A percentile compares a stretch with the other conserved stretches of the same genome.
These are phyloP conservation scores for Punctoribates punctum DNA, from an alignment of 2,888 invertebrate genomes.

Conservation along the genomic window DNA sequence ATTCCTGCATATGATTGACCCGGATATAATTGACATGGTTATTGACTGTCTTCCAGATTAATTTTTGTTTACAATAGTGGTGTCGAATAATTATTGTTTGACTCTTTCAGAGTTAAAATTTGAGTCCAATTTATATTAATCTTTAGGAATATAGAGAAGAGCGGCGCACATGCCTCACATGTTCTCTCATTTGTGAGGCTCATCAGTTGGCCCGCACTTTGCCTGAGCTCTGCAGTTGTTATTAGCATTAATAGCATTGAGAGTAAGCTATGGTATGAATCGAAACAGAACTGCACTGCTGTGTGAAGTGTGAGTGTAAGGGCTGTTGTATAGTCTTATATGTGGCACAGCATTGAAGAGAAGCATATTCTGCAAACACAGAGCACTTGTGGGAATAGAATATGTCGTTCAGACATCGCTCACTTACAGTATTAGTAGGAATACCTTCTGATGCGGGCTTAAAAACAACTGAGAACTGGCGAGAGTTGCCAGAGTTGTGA, in stretches of 20 bases:
- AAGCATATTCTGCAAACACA: conserved; percentile 27
- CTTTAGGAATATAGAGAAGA: neutral
- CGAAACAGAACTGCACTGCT: neutral
- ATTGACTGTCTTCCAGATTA: too few species aligned
- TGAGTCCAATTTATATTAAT: neutral
- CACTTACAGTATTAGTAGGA: conserved; percentile 34
- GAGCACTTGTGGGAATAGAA: conserved; percentile 37
- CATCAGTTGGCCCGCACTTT: conserved; percentile 30
- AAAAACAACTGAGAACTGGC: conserved; percentile 12
- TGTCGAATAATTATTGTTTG: neutral
- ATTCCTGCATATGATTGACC: too few species aligned
- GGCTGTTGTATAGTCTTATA: conserved; percentile 7
- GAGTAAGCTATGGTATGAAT: neutral
- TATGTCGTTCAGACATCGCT: neutral
- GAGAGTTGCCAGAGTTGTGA: neutral
- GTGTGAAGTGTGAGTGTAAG: neutral
- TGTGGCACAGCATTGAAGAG: neutral
- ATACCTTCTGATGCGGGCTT: conserved; percentile 33
- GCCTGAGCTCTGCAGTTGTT: neutral
- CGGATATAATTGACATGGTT: too few species aligned
- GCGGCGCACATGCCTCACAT: conserved; percentile 20
- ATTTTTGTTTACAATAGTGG: too few species aligned
- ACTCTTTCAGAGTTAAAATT: neutral
- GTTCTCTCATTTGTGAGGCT: conserved; percentile 20
- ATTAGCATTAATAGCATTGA: conserved; percentile 13